phyloP scores from a whole-genome alignment of 2,888 invertebrate species.

The Eulithis prunata region DNA sequence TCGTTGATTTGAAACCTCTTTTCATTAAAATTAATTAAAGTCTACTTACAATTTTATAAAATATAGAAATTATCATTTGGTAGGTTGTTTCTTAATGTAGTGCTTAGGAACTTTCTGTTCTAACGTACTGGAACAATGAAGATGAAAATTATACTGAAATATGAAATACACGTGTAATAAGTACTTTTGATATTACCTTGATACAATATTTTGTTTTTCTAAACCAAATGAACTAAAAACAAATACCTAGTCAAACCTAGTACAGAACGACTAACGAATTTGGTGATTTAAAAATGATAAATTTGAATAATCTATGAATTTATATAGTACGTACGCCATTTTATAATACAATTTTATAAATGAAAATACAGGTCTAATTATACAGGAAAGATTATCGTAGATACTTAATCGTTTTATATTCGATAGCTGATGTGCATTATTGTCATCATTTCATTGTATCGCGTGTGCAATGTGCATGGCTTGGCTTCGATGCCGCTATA shows the following conservation, averaged over 20 bases:
- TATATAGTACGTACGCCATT: no score
- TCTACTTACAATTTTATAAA: constrained; percentile 65
- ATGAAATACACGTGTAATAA: background rate
- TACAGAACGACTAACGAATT: no score
- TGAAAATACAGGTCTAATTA: constrained; percentile 19
- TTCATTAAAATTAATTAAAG: constrained; percentile 65
- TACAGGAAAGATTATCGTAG: constrained; percentile 4
- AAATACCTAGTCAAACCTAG: no score
- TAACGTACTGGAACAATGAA: constrained; percentile 43
- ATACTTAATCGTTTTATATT: constrained; percentile 53
- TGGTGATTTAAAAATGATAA: no score
- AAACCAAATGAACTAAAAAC: no score
- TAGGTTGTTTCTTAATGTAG: constrained; percentile 65
- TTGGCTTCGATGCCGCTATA: constrained; percentile 26
- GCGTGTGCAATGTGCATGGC: constrained; percentile 11
- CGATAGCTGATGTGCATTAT: constrained; percentile 73
- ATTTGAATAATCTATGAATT: no score
- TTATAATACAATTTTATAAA: background rate
- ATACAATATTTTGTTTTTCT: no score
- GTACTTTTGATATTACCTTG: no score
- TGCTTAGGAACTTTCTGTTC: constrained; percentile 80
- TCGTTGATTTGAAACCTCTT: constrained; percentile 80
- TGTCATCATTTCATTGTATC: constrained; percentile 70
- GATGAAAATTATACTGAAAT: background rate
- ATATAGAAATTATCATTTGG: constrained; percentile 66